These are phyloP conservation scores for Omphaloscelis lunosa DNA, from an alignment of 2,888 invertebrate genomes.

Conservation along the genomic window DNA sequence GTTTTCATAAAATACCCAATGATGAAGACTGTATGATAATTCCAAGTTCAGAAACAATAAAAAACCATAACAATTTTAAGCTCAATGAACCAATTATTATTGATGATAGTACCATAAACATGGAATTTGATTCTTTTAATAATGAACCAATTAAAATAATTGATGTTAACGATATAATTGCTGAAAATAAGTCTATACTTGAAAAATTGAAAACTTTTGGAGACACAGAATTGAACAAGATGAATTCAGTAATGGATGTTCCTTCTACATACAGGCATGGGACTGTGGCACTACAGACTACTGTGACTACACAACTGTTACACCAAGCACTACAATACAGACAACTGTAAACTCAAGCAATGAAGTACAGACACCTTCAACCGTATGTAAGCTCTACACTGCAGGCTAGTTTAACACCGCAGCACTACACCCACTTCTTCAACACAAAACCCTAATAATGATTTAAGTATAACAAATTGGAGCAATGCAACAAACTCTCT, in stretches of 20 bases:
- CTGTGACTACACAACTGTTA: too few species aligned
- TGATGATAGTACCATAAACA: constrained; percentile 58
- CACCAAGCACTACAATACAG: constrained; percentile 1
- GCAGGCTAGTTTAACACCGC: background rate
- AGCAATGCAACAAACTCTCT: background rate
- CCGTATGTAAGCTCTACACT: too few species aligned
- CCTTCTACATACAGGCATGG: constrained; percentile 18
- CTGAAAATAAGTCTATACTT: constrained; percentile 70
- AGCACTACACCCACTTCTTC: background rate
- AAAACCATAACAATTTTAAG: background rate
- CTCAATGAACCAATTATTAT: constrained; percentile 49
- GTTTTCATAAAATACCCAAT: constrained; percentile 1
- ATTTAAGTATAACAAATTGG: background rate
- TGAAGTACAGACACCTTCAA: background rate
- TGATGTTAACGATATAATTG: constrained; percentile 75
- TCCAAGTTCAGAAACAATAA: constrained; percentile 9
- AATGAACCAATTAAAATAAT: constrained; percentile 63
- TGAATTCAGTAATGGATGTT: constrained; percentile 50
- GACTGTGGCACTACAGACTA: background rate
- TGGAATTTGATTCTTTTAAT: constrained; percentile 8
- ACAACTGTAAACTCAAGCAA: too few species aligned
- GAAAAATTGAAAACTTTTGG: constrained; percentile 38
- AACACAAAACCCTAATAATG: background rate
- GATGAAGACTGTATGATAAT: constrained; percentile 55
- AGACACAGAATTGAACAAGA: constrained; percentile 2